Base-by-base conservation (phyloP, 1,140 invertebrate species). In the Laodelphax striatellus region DNA sequence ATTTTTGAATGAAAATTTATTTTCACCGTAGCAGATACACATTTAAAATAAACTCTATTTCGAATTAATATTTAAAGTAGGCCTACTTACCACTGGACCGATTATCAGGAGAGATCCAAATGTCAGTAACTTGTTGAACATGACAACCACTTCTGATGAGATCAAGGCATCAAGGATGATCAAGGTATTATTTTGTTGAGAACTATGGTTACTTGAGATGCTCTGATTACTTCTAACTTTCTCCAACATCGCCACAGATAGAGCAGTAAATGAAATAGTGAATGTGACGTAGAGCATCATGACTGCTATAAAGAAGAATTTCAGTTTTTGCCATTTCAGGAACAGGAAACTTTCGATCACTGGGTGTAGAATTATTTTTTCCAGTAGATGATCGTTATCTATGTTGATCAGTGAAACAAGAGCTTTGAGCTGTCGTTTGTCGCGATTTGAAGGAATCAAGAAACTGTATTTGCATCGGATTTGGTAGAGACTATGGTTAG, bases 401-500 rank as follows among this genome's bases (percentile, higher is more conserved):
- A 72, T 70, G 61, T 76, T 72, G 4, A 80, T 62, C 4, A 81
- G 61, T 5, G 77, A 74, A 53, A 76, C 72, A 5, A 80, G 70
- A 0, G 79, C 76, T 66, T 73, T 73, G 73, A 80, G 77, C 54
- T 71, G 69, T 59, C 67, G 66, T 13, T 54, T 19, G 11, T 57
- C 43, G 1, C 34, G 53, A 8, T 65, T 63, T 5, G 66, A 69
- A 0, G 76, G 74, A 65, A 74, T 71, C 5, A 79, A 58, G 57
- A 79, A 70, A 54, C 71, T 70, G 58, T 76, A 79, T 66, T 78
- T 73, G 0, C 79, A 66, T 17, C 65, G 73, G 0, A 79, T 72
- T 64, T 73, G 69, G 68, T 74, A 76, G 41, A 73, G 66, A 5
- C 70, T 59, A 41, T 79, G 75, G 63, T 74, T 72, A 14, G 77